These are phyloP conservation scores for Alces alces DNA, from an alignment of 2,113 vertebrate species.

Conservation along the genomic window DNA sequence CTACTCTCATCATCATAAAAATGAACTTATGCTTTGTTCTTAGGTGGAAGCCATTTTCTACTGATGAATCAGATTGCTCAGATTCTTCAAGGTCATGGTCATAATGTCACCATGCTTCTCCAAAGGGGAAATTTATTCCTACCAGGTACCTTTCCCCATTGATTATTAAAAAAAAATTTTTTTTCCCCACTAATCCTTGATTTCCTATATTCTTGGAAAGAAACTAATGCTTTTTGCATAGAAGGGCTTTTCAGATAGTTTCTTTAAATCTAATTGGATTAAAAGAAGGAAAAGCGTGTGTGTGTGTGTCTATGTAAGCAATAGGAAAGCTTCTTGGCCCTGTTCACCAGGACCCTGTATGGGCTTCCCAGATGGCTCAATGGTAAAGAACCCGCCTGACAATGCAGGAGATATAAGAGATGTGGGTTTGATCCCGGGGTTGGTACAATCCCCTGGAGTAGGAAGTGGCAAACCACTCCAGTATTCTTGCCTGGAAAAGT, in stretches of 20 bases:
- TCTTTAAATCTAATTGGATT: neutral
- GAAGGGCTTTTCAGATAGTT: neutral
- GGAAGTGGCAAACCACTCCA: neutral
- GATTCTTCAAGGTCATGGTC: slow-evolving; percentile 24
- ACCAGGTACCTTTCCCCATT: slow-evolving; percentile 12
- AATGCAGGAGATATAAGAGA: neutral
- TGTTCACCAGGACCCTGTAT: neutral
- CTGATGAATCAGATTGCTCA: neutral
- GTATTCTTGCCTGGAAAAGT: neutral
- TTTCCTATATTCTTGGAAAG: neutral
- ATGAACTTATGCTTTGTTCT: neutral
- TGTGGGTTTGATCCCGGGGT: neutral
- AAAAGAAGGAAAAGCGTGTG: neutral
- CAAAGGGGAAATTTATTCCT: neutral
- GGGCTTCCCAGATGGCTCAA: neutral
- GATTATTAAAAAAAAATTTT: neutral
- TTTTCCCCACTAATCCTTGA: neutral
- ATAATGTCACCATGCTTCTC: slow-evolving; percentile 29
- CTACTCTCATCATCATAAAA: neutral
- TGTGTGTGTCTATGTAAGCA: neutral
- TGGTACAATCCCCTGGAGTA: neutral
- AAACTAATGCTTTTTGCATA: neutral
- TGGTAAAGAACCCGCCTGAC: neutral
- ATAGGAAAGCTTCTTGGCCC: neutral
- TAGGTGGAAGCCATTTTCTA: slow-evolving; percentile 51